phyloP scores from a whole-genome alignment of 2,797 vertebrate species.

The Arrhamphus sclerolepis region DNA sequence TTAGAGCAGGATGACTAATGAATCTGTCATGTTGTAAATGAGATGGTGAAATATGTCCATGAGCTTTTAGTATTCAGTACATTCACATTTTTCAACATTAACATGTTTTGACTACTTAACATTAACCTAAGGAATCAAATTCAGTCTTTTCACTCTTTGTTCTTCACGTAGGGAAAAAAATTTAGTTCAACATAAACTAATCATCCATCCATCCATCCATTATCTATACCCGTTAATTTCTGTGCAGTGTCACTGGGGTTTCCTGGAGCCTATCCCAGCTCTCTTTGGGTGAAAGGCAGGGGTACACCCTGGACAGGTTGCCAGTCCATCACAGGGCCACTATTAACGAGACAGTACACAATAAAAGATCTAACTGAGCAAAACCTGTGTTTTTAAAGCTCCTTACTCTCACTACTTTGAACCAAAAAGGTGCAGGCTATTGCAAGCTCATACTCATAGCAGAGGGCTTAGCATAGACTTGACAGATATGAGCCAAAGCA shows the following conservation, averaged over 20 bases:
- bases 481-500: conserved; percentile 14
- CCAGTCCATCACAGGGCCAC: no score
- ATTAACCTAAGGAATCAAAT: conserved; percentile 28
- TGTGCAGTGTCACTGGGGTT: no score
- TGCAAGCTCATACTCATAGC: conserved; percentile 17
- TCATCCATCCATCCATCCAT: no score
- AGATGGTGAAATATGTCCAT: no score
- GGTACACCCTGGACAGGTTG: no score
- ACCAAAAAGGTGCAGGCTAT: neutral
- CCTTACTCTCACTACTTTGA: conserved; percentile 20
- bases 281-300: no score
- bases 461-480: conserved; percentile 45
- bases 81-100: no score
- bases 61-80: no score
- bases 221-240: no score
- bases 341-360: conserved; percentile 26
- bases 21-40: conserved; percentile 1
- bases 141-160: conserved; percentile 32
- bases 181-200: conserved; percentile 8
- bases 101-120: no score
- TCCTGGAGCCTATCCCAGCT: no score
- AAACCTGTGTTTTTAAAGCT: conserved; percentile 7
- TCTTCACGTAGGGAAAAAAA: conserved; percentile 29
- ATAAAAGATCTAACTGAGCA: conserved; percentile 17
- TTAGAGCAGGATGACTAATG: neutral